Base-by-base conservation (phyloP, 2,797 vertebrate species). In the Anabacerthia variegaticeps region DNA sequence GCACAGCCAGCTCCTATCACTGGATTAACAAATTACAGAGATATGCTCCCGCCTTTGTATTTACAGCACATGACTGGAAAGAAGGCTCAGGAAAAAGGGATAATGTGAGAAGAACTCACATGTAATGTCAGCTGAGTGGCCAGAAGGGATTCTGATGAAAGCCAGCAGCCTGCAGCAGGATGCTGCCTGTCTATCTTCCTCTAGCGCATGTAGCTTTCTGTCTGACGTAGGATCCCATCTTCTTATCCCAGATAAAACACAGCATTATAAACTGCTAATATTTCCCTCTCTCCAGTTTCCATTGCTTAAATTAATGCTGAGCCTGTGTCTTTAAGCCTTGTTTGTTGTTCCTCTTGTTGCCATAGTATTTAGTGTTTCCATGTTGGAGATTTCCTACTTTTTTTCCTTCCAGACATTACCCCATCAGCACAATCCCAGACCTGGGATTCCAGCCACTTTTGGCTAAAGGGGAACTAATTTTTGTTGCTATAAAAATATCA, bases 341-440 rank as follows among this genome's bases (percentile, higher is more conserved):
- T 97, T 96, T 98, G 91, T 97, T 98, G 87, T 91, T 97, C 43
- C 79, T 81, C 32, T 66, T 43, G 98, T 98, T 98, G 89, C 97
- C 96, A 98, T 98, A 92, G 97, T 61, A 54, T 89, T 92, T 95
- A 79, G 19, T 73, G 85, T 98, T 98, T 97, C 96, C 93, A 96
- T 95, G 93, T 96, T 95, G 81, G 89, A 90, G 49, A 94, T 91
- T 95, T 96, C 94, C 94, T 62, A 73, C 54, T 88, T 92, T 78
- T 92, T 94, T 87, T 55, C 94, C 93, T 95, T 75, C 94, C 95
- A 98, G 97, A 98, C 95, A 90, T 97, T 96, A 97, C 96, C 92
- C 96, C 95, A 96, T 95, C 96, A 97, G 94, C 92, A 89, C 88
- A 96, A 89, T 96, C 98, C 97, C 97, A 98, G 96, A 97, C 94